Conservation (phyloP, 2,888 invertebrate species). For the Subacronicta megacephala region DNA sequence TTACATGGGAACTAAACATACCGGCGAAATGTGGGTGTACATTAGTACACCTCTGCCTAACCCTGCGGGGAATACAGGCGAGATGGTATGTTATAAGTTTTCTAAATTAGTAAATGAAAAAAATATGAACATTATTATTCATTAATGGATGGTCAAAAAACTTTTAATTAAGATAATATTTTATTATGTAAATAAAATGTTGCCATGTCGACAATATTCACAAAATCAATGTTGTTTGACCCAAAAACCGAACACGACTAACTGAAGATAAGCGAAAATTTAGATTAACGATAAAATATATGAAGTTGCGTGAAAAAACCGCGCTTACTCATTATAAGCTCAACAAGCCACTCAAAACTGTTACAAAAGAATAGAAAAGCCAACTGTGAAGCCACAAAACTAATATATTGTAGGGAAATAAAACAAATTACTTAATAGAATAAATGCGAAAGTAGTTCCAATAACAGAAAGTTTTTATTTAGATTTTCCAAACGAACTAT, state of each 20-base stretch:
- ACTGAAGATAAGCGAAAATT: conserved; percentile 49
- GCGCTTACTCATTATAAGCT: conserved; percentile 37
- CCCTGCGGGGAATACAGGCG: too few species aligned
- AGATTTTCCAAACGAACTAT: conserved; percentile 44
- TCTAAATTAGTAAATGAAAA: too few species aligned
- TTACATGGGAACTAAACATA: too few species aligned
- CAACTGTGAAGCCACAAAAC: conserved; percentile 29
- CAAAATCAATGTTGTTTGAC: conserved; percentile 48
- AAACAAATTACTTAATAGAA: conserved; percentile 19
- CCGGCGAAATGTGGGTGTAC: too few species aligned
- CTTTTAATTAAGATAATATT: too few species aligned
- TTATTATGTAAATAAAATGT: background rate
- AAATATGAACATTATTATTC: too few species aligned
- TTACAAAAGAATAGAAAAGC: conserved; percentile 18
- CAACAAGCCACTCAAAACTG: conserved; percentile 31
- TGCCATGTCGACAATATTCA: conserved; percentile 21
- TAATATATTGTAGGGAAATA: conserved; percentile 17
- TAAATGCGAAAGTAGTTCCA: conserved; percentile 25
- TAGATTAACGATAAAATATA: conserved; percentile 43
- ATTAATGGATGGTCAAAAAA: too few species aligned
- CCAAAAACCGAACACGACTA: conserved; percentile 42
- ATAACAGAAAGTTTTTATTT: conserved; percentile 47
- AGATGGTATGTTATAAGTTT: too few species aligned
- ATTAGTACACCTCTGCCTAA: too few species aligned
- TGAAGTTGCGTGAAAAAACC: conserved; percentile 49